Percentiles rank a stretch among this genome's conserved stretches.
These are phyloP conservation scores for Aporrectodea caliginosa DNA, from an alignment of 1,140 invertebrate species.

Conservation along the genomic window DNA sequence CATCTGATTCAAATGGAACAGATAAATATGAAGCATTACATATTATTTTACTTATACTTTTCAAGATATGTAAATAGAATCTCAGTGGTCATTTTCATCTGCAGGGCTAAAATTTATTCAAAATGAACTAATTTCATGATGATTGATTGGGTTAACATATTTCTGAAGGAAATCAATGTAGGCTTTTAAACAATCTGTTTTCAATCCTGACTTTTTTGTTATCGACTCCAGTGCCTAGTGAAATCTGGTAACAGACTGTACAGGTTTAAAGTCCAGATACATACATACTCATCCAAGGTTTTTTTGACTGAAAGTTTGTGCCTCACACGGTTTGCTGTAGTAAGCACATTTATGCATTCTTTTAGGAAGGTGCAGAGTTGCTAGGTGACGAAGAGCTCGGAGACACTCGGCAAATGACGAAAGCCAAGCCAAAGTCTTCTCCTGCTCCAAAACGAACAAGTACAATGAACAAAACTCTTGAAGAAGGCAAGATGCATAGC, in stretches of 20 bases:
- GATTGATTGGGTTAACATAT: no score
- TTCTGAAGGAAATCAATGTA: no score
- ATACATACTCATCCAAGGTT: not conserved
- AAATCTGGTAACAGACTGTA: not conserved
- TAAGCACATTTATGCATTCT: not conserved
- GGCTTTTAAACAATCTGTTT: no score
- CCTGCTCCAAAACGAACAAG: not conserved
- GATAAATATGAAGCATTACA: no score
- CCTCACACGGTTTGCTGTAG: not conserved
- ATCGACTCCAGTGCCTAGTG: not conserved
- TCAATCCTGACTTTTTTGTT: no score
- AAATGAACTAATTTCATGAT: no score
- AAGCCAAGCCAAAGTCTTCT: not conserved
- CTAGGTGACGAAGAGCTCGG: not conserved
- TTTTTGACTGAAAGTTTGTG: not conserved
- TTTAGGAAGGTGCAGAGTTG: not conserved
- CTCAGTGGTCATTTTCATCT: no score
- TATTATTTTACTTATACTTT: no score
- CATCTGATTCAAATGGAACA: no score
- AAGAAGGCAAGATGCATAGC: not conserved
- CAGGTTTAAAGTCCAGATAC: not conserved
- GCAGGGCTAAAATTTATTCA: no score
- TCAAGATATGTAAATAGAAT: no score
- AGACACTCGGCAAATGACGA: not conserved
- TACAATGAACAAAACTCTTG: not conserved